Conservation (phyloP, 2,888 invertebrate genomes). For the Holacanthella duospinosa region DNA sequence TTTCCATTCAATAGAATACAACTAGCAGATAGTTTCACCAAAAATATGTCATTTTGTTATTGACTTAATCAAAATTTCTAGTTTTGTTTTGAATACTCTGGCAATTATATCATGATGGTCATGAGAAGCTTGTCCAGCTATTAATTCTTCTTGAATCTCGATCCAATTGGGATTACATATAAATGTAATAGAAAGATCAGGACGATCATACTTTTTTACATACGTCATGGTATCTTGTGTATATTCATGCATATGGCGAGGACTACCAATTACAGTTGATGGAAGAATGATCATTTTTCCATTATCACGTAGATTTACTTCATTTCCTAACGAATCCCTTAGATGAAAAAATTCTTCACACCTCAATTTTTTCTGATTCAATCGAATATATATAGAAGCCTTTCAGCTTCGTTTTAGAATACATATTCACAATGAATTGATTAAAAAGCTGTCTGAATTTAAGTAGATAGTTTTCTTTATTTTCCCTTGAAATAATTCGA, state of each 20-base stretch:
- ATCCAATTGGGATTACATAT: conserved; percentile 4
- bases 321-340: no score
- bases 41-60: not conserved
- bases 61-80: not conserved
- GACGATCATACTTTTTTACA: not conserved
- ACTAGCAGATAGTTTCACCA: not conserved
- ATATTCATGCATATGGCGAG: not conserved
- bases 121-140: not conserved
- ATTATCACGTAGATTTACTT: no score
- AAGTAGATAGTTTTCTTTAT: no score
- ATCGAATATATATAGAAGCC: no score
- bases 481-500: no score
- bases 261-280: not conserved
- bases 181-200: not conserved
- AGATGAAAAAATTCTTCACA: no score
- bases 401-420: no score
- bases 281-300: not conserved
- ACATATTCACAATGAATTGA: no score
- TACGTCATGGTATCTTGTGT: not conserved
- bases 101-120: not conserved
- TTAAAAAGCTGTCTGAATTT: no score
- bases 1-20: not conserved
- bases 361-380: no score
- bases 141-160: not conserved
- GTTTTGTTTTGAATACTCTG: not conserved